phyloP scores from a whole-genome alignment of 2,888 invertebrate species.

The Epinotia bilunana region DNA sequence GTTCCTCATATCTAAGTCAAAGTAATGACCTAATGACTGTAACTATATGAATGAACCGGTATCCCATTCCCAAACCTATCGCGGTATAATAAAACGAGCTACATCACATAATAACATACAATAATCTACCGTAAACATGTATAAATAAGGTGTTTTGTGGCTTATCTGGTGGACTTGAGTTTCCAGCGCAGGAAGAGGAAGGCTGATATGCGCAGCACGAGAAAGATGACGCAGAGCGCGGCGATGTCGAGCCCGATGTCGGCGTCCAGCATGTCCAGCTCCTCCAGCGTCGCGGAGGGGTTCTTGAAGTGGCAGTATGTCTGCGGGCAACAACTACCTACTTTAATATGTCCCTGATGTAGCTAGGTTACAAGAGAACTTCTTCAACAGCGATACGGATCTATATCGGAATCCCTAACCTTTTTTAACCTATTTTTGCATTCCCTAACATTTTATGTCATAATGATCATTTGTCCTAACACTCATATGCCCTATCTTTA shows the following conservation, averaged over 20 bases:
- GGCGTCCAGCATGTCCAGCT: constrained; percentile 93
- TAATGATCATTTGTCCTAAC: too few relatives aligned
- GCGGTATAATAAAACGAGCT: constrained; percentile 6
- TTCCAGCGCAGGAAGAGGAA: constrained; percentile 95
- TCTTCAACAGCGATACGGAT: too few relatives aligned
- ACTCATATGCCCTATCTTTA: too few relatives aligned
- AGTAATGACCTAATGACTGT: too few relatives aligned
- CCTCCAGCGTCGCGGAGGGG: constrained; percentile 92
- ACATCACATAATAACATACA: background rate
- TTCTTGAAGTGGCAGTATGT: constrained; percentile 94
- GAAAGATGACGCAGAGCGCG: constrained; percentile 91
- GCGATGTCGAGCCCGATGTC: constrained; percentile 91
- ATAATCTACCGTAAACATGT: background rate
- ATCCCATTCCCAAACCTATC: background rate
- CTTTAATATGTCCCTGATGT: background rate
- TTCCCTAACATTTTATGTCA: too few relatives aligned
- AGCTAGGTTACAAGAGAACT: background rate
- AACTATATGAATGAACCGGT: background rate
- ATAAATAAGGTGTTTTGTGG: constrained; percentile 42
- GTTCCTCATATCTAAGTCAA: background rate
- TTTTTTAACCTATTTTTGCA: too few relatives aligned
- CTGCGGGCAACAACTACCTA: constrained; percentile 65
- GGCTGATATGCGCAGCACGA: constrained; percentile 91
- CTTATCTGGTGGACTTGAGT: constrained; percentile 90
- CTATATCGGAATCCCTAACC: too few relatives aligned